Conservation (phyloP, 2,113 vertebrate genomes). For the Ifrita kowaldi region DNA sequence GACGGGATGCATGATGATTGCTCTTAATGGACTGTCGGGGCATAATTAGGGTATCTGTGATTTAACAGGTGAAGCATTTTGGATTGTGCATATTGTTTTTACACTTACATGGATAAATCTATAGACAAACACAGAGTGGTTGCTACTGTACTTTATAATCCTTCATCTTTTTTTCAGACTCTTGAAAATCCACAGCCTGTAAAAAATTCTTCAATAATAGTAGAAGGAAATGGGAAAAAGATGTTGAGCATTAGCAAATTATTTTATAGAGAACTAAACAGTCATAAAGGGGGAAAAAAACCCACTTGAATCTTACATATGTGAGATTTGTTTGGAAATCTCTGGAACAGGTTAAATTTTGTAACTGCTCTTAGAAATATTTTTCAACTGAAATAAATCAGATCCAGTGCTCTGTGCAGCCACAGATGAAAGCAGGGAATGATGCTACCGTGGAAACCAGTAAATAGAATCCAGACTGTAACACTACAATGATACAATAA, state of each 20-base stretch:
- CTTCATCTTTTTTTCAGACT: neutral
- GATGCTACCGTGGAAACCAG: neutral
- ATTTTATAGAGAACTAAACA: neutral
- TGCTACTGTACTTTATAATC: neutral
- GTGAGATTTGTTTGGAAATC: neutral
- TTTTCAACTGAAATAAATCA: neutral
- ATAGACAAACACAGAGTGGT: neutral
- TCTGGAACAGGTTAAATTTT: neutral
- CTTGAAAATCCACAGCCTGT: neutral
- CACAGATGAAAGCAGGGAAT: neutral
- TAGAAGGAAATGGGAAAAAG: neutral
- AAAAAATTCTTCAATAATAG: neutral
- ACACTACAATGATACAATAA: neutral
- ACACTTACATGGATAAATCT: neutral
- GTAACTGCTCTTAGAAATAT: neutral
- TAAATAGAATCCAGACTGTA: neutral
- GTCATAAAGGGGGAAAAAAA: neutral
- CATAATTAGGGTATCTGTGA: neutral
- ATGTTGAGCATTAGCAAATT: neutral
- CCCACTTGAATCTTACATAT: neutral
- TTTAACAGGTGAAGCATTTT: constrained; percentile 18
- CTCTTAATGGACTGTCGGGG: neutral
- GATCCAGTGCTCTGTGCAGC: neutral
- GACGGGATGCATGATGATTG: neutral
- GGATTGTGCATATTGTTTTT: neutral